phyloP scores from a whole-genome alignment of 1,140 invertebrate species.

The Drosophila ercepeae region DNA sequence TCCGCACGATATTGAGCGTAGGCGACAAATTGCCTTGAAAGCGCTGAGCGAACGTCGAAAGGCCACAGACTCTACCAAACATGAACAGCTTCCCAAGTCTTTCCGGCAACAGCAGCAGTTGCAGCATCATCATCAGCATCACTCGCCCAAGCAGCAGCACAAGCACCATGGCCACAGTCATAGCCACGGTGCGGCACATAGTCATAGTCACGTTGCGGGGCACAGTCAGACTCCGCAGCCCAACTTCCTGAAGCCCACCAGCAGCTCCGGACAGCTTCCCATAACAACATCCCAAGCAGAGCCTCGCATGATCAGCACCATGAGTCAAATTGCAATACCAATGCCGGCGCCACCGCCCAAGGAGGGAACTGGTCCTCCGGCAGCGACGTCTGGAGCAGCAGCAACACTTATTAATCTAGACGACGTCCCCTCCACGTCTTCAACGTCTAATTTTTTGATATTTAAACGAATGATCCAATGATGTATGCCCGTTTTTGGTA shows the following conservation, averaged over 20 bases:
- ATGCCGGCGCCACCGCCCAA: constrained; percentile 79
- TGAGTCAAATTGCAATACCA: constrained; percentile 78
- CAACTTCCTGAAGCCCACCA: constrained; percentile 52
- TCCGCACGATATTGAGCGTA: constrained; percentile 96
- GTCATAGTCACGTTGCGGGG: constrained; percentile 38
- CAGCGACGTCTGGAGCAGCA: not conserved
- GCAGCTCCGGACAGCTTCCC: constrained; percentile 37
- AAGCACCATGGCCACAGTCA: constrained; percentile 48
- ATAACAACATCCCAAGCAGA: constrained; percentile 72
- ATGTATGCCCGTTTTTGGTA: constrained; percentile 49
- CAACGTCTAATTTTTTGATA: constrained; percentile 62
- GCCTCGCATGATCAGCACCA: constrained; percentile 81
- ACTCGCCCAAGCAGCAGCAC: constrained; percentile 54
- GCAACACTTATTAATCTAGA: constrained; percentile 57
- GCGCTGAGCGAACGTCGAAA: constrained; percentile 96
- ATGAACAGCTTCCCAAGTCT: constrained; percentile 84
- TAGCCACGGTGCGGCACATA: constrained; percentile 30
- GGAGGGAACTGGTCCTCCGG: constrained; percentile 6
- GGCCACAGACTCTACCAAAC: constrained; percentile 86
- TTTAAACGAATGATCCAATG: constrained; percentile 59
- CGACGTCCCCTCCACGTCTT: constrained; percentile 38
- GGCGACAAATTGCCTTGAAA: constrained; percentile 97
- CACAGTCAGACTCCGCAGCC: constrained; percentile 62
- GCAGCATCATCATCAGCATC: constrained; percentile 48
- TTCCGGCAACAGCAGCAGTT: constrained; percentile 70